Evolutionary conservation across 2,113 vertebrate genomes (phyloP).

Genomic region (Ctenodactylus gundi): DNA sequence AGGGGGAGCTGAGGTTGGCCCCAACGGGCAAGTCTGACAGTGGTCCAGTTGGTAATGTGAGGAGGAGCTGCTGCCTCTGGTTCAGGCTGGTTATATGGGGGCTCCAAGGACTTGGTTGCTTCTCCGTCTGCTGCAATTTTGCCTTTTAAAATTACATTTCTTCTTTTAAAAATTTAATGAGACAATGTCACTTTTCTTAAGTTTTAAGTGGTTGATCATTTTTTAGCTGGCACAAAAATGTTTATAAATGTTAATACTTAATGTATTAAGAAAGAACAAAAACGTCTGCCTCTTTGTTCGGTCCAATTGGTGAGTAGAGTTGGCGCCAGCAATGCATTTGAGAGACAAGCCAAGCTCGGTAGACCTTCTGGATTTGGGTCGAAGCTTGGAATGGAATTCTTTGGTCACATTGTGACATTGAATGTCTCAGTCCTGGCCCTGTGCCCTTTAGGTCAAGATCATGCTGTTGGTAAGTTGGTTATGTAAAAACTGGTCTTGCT

Average conservation of each 20-base stretch:
- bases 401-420: neutral
- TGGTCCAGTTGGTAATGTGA: neutral
- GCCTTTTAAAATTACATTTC: slow-evolving; percentile 15
- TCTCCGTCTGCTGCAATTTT: slow-evolving; percentile 32
- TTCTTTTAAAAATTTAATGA: slow-evolving; percentile 45
- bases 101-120: neutral
- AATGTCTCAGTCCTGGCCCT: neutral
- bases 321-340: neutral
- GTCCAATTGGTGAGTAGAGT: neutral
- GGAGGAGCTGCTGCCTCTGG: slow-evolving; percentile 38
- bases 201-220: slow-evolving; percentile 39
- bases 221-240: slow-evolving; percentile 38
- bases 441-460: neutral
- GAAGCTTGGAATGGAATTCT: slow-evolving; percentile 10
- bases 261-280: neutral
- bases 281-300: neutral
- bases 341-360: neutral
- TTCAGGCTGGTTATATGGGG: neutral
- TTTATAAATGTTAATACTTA: slow-evolving; percentile 36
- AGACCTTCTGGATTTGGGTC: neutral
- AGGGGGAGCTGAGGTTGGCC: neutral
- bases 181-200: slow-evolving; percentile 11
- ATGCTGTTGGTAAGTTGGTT: neutral
- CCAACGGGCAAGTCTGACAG: neutral
- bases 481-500: neutral